These are phyloP conservation scores for Lepidotrigona ventralis DNA, from an alignment of 1,140 invertebrate species.

Conservation along the genomic window DNA sequence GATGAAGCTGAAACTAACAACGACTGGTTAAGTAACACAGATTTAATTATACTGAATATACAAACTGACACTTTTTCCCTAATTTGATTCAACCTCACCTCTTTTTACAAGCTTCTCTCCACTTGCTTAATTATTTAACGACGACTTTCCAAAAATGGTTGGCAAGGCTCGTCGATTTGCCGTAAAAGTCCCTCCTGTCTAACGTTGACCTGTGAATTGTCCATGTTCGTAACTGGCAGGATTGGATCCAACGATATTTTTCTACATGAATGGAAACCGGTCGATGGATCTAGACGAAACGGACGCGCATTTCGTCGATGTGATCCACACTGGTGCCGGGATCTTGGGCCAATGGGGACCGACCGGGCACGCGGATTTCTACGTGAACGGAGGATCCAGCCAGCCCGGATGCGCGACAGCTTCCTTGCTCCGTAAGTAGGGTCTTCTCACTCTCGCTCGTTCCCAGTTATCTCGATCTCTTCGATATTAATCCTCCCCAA, in stretches of 20 bases:
- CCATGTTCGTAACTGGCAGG: conserved; percentile 76
- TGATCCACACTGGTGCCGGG: conserved; percentile 93
- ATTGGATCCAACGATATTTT: conserved; percentile 90
- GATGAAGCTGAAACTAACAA: too few relatives aligned
- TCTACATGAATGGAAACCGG: conserved; percentile 89
- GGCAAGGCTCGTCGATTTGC: neutral
- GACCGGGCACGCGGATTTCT: conserved; percentile 93
- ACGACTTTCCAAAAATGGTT: neutral
- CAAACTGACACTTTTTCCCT: too few relatives aligned
- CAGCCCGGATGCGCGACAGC: conserved; percentile 92
- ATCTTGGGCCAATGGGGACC: conserved; percentile 92
- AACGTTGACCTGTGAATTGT: neutral
- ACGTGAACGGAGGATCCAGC: conserved; percentile 93
- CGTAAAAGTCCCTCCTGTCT: neutral
- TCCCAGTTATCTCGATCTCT: too few relatives aligned
- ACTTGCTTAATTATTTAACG: neutral
- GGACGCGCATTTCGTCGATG: conserved; percentile 93
- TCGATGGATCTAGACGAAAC: conserved; percentile 90
- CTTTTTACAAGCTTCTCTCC: neutral
- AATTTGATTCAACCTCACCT: too few relatives aligned
- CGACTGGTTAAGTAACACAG: too few relatives aligned
- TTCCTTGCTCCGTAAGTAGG: conserved; percentile 87
- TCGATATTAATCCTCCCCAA: too few relatives aligned
- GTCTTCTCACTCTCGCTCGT: neutral
- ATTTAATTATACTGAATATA: too few relatives aligned